Evolutionary conservation across 1,140 invertebrate species (phyloP), one percentile per base, ranked within the genome.

Genomic region (Panonychus citri): DNA sequence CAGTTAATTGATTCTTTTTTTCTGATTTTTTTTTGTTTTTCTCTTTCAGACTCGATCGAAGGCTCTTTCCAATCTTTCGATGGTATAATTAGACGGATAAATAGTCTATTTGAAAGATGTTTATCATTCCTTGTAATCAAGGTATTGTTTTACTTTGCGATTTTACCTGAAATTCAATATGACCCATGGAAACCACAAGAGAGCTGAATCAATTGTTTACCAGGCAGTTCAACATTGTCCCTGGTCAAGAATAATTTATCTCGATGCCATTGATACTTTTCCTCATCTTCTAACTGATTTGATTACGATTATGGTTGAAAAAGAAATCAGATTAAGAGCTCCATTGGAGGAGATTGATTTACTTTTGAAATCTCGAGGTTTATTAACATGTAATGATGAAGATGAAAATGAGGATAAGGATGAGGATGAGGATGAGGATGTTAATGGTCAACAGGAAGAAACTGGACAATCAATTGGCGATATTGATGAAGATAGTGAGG

Each of bases 271-370:
- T 15, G 34, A 58, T 19, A 56, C 66, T 40, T 69, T 72, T 61
- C 63, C 64, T 25, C 64, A 65, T 24, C 56, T 61, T 17, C 53
- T 70, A 3, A 63, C 69, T 46, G 67, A 72, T 55, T 63, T 71
- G 15, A 50, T 67, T 17, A 70, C 72, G 56, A 61, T 71, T 15
- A 70, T 73, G 67, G 65, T 60, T 28, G 72, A 73, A 59, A 70
- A 73, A 57, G 69, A 71, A 62, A 60, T 73, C 0, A 49, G 70
- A 46, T 53, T 73, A n/a, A 63, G 69, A 40, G 66, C 68, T 17
- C 69, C 69, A 48, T 26, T 70, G n/a, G 72, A 73, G 58, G 72
- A 73, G 63, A 59, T 73, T 8, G 66, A 70, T 52, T 60, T 73
- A n/a, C 59, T 73, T n/a, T 54, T 60, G 21, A 56, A 62, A 34